Conservation (phyloP, 53 echinoderm and acorn worm genomes). For the Apostichopus leukothele region DNA sequence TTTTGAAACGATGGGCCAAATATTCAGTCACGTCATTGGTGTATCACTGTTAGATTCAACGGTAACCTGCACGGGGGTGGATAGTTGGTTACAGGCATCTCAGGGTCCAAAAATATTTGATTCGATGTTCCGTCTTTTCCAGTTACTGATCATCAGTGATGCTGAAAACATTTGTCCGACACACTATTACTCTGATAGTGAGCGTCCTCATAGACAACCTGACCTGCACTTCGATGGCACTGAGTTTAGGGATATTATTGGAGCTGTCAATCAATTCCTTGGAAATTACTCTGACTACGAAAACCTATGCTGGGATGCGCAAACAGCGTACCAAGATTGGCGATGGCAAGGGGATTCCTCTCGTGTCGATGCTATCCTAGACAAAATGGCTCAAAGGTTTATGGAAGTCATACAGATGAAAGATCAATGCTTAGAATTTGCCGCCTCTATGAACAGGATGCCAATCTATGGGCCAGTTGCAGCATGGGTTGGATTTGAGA, state of each 20-base stretch:
- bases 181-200: neutral
- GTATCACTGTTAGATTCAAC: neutral
- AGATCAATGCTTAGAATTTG: constrained; percentile 2
- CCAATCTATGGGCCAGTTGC: constrained; percentile 22
- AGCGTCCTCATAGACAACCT: constrained; percentile 3
- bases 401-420: neutral
- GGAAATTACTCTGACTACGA: constrained; percentile 41
- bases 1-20: neutral
- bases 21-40: constrained; percentile 5
- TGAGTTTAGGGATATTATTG: constrained; percentile 11
- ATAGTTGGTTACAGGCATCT: constrained; percentile 2
- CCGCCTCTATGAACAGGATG: neutral
- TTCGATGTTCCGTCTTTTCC: neutral
- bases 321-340: constrained; percentile 20
- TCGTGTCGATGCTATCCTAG: constrained; percentile 10
- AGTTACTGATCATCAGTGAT: constrained; percentile 5
- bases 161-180: constrained; percentile 20
- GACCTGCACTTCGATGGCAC: neutral
- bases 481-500: constrained; percentile 27
- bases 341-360: neutral
- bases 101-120: neutral
- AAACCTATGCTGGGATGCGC: constrained; percentile 32
- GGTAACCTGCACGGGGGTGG: neutral
- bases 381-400: neutral
- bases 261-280: constrained; percentile 20